Conservation (phyloP, 1,140 invertebrate genomes). For the Micrasema minimum region DNA sequence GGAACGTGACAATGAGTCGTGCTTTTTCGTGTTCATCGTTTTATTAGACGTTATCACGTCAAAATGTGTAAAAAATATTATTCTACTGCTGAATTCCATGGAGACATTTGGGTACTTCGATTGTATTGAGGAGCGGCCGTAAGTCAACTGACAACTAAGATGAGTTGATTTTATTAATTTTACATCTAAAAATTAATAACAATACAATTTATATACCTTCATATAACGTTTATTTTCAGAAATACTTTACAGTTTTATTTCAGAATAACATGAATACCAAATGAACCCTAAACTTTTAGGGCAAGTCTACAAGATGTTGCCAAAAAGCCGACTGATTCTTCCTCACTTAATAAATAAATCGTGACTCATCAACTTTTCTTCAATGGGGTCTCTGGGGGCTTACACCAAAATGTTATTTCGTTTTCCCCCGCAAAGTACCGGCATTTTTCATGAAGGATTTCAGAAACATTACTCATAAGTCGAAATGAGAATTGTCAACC, state of each 20-base stretch:
- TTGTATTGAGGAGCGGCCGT: too few species aligned
- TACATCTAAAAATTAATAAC: too few species aligned
- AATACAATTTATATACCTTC: too few species aligned
- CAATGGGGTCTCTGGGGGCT: not conserved
- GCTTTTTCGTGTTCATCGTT: too few species aligned
- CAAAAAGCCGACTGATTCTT: slow-evolving; percentile 15
- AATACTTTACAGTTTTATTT: slow-evolving; percentile 14
- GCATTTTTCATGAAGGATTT: not conserved
- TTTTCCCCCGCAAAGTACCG: slow-evolving; percentile 5
- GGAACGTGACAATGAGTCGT: too few species aligned
- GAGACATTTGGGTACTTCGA: too few species aligned
- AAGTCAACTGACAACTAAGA: too few species aligned
- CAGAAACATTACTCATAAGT: slow-evolving; percentile 14
- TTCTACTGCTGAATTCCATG: too few species aligned
- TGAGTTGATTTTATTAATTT: too few species aligned
- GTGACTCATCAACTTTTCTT: slow-evolving; percentile 21
- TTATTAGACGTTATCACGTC: too few species aligned
- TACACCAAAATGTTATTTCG: slow-evolving; percentile 13
- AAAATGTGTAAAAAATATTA: too few species aligned
- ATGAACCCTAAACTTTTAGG: slow-evolving; percentile 24
- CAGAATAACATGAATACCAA: slow-evolving; percentile 23
- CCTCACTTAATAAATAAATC: slow-evolving; percentile 33
- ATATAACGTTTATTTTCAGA: slow-evolving; percentile 15
- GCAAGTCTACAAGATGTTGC: slow-evolving; percentile 28
- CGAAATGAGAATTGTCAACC: not conserved